Percentiles rank a stretch among this genome's conserved stretches.
phyloP scores from a whole-genome alignment of 2,113 vertebrate genomes.

The Centropus unirufus region DNA sequence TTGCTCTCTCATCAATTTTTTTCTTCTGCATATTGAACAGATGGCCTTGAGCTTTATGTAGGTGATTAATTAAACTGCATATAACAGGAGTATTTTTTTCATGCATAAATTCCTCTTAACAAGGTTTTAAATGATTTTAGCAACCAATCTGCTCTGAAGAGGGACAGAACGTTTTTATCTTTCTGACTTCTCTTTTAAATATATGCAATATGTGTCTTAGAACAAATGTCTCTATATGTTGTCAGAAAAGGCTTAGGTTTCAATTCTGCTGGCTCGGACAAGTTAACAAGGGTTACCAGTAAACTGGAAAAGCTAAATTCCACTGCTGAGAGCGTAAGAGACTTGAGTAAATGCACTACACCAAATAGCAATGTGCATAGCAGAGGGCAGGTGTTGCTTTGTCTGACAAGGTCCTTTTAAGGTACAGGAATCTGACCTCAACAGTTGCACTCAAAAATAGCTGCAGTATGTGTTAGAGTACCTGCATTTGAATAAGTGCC shows the following conservation, averaged over 20 bases:
- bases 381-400: not conserved
- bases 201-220: not conserved
- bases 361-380: not conserved
- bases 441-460: not conserved
- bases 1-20: not conserved
- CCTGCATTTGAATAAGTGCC: not conserved
- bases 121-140: slow-evolving; percentile 29
- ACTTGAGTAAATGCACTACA: not conserved
- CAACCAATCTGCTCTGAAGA: not conserved
- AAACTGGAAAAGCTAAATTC: not conserved
- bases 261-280: not conserved
- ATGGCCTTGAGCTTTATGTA: slow-evolving; percentile 52
- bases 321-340: not conserved
- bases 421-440: not conserved
- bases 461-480: not conserved
- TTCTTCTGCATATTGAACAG: slow-evolving; percentile 32
- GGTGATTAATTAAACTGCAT: slow-evolving; percentile 60
- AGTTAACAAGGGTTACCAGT: not conserved
- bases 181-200: not conserved
- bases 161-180: not conserved
- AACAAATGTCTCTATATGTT: not conserved
- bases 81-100: not conserved
- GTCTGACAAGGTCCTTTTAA: not conserved
- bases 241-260: not conserved
- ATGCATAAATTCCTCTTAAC: slow-evolving; percentile 41